A percentile compares a stretch with the other conserved stretches of the same genome.
Evolutionary conservation across 2,888 invertebrate species (phyloP).

Genomic region (Nebria brevicollis): DNA sequence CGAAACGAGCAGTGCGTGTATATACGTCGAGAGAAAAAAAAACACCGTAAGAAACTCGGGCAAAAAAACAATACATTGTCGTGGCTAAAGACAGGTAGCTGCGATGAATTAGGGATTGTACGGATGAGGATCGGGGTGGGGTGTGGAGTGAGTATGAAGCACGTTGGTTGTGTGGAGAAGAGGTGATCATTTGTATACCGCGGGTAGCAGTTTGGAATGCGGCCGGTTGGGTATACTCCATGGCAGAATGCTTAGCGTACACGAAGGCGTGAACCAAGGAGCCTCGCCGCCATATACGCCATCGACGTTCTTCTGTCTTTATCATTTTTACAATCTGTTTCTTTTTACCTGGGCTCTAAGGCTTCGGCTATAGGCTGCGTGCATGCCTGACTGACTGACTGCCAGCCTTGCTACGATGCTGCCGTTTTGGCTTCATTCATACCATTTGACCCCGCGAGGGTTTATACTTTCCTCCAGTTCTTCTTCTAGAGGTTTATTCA

Average conservation of each 20-base stretch:
- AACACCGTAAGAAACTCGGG: conserved; percentile 54
- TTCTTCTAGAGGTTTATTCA: neutral
- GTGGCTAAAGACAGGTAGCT: conserved; percentile 64
- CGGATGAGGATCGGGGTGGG: conserved; percentile 34
- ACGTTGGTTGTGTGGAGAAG: conserved; percentile 49
- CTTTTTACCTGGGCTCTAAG: neutral
- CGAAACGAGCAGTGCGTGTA: conserved; percentile 50
- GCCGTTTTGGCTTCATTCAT: conserved; percentile 20
- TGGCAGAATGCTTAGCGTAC: conserved; percentile 51
- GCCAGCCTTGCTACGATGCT: neutral
- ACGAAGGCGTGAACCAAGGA: conserved; percentile 52
- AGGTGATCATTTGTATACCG: conserved; percentile 64
- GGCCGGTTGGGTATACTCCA: conserved; percentile 62
- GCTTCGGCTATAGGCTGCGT: conserved; percentile 3
- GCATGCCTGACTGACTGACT: conserved; percentile 14
- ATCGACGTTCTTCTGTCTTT: conserved; percentile 8
- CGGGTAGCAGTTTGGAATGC: conserved; percentile 61
- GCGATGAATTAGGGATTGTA: conserved; percentile 51
- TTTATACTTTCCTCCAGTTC: neutral
- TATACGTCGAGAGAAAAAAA: neutral
- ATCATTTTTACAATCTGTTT: conserved; percentile 3
- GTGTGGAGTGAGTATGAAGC: conserved; percentile 47
- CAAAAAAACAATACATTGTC: conserved; percentile 61
- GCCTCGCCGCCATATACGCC: conserved; percentile 47
- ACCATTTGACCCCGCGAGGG: conserved; percentile 21